A percentile compares a stretch with the other conserved stretches of the same genome.
These are phyloP conservation scores for Cotesia vestalis DNA, from an alignment of 1,140 invertebrate genomes.

Conservation along the genomic window DNA sequence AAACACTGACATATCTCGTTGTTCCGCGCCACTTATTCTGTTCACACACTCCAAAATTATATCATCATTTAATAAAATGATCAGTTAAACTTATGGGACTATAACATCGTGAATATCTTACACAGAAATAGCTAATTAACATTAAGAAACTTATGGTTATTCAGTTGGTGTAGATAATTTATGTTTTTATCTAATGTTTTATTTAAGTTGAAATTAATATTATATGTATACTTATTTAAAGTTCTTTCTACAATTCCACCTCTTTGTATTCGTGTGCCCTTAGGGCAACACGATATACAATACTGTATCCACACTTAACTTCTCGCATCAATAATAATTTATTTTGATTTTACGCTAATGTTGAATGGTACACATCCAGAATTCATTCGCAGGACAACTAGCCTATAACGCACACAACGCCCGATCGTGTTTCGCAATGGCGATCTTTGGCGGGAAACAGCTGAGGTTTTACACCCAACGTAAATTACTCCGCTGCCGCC, in stretches of 20 bases:
- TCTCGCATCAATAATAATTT: neutral
- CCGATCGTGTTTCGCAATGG: conserved; percentile 68
- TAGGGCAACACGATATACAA: conserved; percentile 19
- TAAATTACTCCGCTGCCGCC: conserved; percentile 64
- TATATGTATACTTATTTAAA: no score
- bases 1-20: conserved; percentile 65
- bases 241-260: no score
- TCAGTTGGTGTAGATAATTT: no score
- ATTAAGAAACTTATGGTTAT: no score
- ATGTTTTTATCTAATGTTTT: no score
- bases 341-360: neutral
- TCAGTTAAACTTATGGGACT: neutral
- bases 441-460: conserved; percentile 74
- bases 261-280: conserved; percentile 5
- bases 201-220: no score
- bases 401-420: conserved; percentile 54
- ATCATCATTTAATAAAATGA: neutral
- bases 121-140: no score
- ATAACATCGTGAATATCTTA: neutral
- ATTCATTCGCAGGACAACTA: conserved; percentile 50
- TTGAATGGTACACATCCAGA: neutral
- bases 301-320: neutral
- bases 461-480: conserved; percentile 66
- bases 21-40: conserved; percentile 44
- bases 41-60: conserved; percentile 8